These are phyloP conservation scores for Xiphophorus birchmanni DNA, from an alignment of 2,797 vertebrate species.

Conservation along the genomic window DNA sequence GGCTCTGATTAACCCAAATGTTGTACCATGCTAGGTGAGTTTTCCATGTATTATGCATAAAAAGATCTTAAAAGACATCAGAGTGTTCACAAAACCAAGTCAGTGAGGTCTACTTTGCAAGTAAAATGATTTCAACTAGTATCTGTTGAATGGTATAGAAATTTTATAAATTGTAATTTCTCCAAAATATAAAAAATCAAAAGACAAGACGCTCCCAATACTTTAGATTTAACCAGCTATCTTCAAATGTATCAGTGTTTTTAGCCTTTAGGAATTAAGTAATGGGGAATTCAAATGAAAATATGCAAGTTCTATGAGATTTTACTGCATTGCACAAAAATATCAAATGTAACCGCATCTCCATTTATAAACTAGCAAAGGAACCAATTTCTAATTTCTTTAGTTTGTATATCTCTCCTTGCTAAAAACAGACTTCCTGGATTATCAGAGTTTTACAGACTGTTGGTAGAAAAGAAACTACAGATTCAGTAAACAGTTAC, in stretches of 20 bases:
- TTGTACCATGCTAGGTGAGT: background rate
- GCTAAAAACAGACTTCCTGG: background rate
- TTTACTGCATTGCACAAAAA: background rate
- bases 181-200: background rate
- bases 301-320: background rate
- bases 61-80: background rate
- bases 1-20: background rate
- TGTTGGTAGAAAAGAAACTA: background rate
- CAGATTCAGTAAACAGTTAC: background rate
- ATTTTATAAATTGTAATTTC: background rate
- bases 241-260: background rate
- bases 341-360: background rate
- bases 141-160: background rate
- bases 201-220: background rate
- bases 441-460: slow-evolving; percentile 10
- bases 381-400: background rate
- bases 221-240: background rate
- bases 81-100: background rate
- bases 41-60: background rate
- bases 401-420: background rate
- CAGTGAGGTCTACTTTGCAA: background rate
- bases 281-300: background rate
- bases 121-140: background rate
- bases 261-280: background rate
- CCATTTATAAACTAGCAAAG: background rate